These are phyloP conservation scores for Arge pagana DNA, from an alignment of 2,888 invertebrate species.

Conservation along the genomic window DNA sequence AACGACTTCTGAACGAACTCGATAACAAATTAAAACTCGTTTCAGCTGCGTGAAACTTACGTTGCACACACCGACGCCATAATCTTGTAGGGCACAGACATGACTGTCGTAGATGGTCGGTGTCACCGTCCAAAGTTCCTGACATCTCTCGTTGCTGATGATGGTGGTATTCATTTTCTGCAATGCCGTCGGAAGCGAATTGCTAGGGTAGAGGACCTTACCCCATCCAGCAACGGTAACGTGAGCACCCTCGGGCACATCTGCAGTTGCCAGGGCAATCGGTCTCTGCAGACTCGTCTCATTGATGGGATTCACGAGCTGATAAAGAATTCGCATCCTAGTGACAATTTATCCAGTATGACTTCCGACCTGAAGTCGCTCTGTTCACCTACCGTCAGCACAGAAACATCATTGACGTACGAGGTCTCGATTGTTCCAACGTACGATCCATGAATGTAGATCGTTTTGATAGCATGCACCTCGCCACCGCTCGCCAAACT, in stretches of 20 bases:
- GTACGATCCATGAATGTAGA: background rate
- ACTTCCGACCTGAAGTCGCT: background rate
- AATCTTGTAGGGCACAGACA: background rate
- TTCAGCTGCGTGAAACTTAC: too few relatives aligned
- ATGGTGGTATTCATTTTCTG: constrained; percentile 21
- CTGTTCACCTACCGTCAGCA: constrained; percentile 6
- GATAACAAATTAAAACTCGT: too few relatives aligned
- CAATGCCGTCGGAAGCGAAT: constrained; percentile 23
- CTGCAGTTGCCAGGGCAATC: constrained; percentile 3
- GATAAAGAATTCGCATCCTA: background rate
- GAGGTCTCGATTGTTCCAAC: background rate
- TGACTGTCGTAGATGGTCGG: constrained; percentile 7
- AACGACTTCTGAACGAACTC: too few relatives aligned
- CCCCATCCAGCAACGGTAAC: constrained; percentile 15
- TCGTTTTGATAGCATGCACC: constrained; percentile 9
- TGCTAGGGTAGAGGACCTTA: constrained; percentile 19
- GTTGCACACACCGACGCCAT: constrained; percentile 12
- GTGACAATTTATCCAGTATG: background rate
- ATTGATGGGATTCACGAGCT: constrained; percentile 7
- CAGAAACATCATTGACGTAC: constrained; percentile 8
- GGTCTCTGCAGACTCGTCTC: constrained; percentile 12
- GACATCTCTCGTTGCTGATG: constrained; percentile 24
- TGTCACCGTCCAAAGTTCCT: background rate
- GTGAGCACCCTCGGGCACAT: constrained; percentile 1
- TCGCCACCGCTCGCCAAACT: constrained; percentile 30